Conservation (phyloP, 2,888 invertebrate species). For the Drosophila macrospina region DNA sequence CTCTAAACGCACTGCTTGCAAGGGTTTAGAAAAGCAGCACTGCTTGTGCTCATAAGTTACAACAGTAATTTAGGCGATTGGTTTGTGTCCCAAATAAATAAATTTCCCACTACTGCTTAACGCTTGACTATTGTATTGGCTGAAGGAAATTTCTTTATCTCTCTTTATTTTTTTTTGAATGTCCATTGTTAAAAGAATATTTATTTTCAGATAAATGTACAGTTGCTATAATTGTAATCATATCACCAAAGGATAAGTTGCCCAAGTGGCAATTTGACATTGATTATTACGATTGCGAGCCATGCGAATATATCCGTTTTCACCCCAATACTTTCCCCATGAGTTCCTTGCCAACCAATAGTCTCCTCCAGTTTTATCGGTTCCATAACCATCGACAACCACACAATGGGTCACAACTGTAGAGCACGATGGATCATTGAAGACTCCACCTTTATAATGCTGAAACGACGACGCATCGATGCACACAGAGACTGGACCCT, state of each 20-base stretch:
- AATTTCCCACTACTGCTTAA: no score
- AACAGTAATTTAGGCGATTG: no score
- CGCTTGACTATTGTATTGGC: no score
- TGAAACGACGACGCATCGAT: conserved; percentile 95
- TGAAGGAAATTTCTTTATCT: no score
- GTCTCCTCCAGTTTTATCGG: conserved; percentile 80
- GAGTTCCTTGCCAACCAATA: conserved; percentile 98
- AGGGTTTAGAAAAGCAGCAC: no score
- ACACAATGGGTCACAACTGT: conserved; percentile 96
- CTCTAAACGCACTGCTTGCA: no score
- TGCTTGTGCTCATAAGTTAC: no score
- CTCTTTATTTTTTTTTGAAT: no score
- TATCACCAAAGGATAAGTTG: not conserved
- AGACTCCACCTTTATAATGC: conserved; percentile 97
- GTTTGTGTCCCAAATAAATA: no score
- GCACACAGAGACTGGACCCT: conserved; percentile 95
- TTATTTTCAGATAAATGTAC: not conserved
- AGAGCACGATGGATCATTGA: conserved; percentile 92
- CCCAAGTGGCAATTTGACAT: conserved; percentile 19
- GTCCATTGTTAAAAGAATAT: not conserved
- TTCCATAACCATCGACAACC: conserved; percentile 94
- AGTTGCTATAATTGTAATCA: no score
- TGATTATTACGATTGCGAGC: conserved; percentile 83
- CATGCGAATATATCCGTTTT: conserved; percentile 97
- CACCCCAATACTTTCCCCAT: conserved; percentile 97